A percentile compares a stretch with the other conserved stretches of the same genome.
These are phyloP conservation scores for Caenorhabditis sp. DNA, from an alignment of 2,888 invertebrate genomes.

Conservation along the genomic window DNA sequence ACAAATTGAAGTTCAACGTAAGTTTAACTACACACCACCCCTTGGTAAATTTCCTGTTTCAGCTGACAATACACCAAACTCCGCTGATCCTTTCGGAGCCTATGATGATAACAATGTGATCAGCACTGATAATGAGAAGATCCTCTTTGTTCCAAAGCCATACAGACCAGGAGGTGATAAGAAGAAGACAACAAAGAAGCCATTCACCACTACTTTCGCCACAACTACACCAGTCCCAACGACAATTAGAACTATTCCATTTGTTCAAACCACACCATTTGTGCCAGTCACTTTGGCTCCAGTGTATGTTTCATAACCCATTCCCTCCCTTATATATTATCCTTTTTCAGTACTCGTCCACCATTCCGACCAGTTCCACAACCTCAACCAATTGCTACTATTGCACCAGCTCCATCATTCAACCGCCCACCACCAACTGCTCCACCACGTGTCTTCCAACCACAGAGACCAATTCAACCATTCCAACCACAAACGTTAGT, in stretches of 20 bases:
- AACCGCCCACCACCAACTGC: conserved; percentile 34
- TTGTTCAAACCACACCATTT: conserved; percentile 37
- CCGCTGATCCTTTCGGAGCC: conserved; percentile 57
- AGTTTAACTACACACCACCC: not conserved
- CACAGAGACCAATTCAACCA: conserved; percentile 31
- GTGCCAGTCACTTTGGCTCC: conserved; percentile 35
- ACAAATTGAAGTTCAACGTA: conserved; percentile 34
- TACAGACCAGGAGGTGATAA: conserved; percentile 64
- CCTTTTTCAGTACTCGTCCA: conserved; percentile 22
- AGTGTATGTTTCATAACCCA: conserved; percentile 5
- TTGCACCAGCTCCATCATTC: conserved; percentile 28
- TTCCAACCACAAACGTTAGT: conserved; percentile 33
- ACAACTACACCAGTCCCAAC: conserved; percentile 34
- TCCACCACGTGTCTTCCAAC: conserved; percentile 37
- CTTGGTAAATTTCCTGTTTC: not conserved
- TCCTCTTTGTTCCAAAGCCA: conserved; percentile 64
- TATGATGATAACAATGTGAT: conserved; percentile 65
- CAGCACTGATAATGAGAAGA: conserved; percentile 57
- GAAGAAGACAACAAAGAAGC: conserved; percentile 44
- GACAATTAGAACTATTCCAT: conserved; percentile 50
- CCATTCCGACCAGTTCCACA: conserved; percentile 17
- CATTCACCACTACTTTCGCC: conserved; percentile 31
- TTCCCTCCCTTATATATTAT: not conserved
- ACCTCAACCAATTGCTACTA: conserved; percentile 28
- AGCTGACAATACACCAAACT: conserved; percentile 44